Evolutionary conservation across 2,888 invertebrate genomes (phyloP), one percentile per base, ranked within the genome.

Genomic region (Falcaria lacertinaria): DNA sequence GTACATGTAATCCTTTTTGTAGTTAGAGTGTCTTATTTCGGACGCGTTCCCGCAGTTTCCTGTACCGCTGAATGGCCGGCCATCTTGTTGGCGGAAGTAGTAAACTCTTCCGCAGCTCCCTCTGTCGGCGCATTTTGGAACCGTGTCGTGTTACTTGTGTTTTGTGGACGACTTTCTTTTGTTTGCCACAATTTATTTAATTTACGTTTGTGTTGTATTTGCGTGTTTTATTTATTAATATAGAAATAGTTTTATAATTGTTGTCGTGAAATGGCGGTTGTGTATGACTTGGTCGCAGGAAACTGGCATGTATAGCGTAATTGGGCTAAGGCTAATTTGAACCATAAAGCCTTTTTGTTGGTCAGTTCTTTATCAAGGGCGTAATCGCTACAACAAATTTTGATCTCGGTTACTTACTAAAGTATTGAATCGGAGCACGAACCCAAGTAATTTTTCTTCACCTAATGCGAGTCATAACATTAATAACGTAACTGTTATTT

Each of bases 1-100:
- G 43, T 36, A 13, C 48, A 58, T 63, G 33, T 14, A 49, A 41
- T 33, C 45, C 51, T 57, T 52, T 34, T 25, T 36, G 39, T 50
- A 43, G 58, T 71, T 71, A 73, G 76, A 75, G 65, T 79, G 81
- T 82, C 69, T 58, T 53, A 65, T 70, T 74, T 73, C 64, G 71
- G 74, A 73, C 58, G 68, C 67, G 71, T 65, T 65, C 74, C 72
- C 76, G 60, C 80, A 80, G 83, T 79, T 83, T 87, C 86, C 87
- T 77, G 75, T 60, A 68, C 73, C 74, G 70, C 70, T 78, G 78
- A 81, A 78, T 75, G 77, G 70, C 63, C 78, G 74, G 85, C 86
- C 87, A 86, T 87, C 86, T 87, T 87, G 86, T 80, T 77, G 75
- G 63, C 76, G 89, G 89, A 89, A 89, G 88, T 89, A 86, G 88